Evolutionary conservation across 2,113 vertebrate species (phyloP).

Genomic region (Pitta sordida): DNA sequence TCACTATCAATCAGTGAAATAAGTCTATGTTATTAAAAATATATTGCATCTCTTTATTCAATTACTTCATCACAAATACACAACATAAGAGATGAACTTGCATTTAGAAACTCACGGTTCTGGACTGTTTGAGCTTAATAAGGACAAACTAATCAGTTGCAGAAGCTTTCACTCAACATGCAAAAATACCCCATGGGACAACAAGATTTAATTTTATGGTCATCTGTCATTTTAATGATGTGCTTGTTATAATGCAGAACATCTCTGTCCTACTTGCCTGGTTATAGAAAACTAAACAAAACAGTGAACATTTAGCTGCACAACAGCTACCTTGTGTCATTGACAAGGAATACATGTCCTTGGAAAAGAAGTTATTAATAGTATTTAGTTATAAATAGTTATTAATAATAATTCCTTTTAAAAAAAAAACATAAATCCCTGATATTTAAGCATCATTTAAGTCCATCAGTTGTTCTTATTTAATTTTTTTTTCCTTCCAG

Average conservation of each 20-base stretch:
- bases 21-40: not conserved
- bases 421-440: not conserved
- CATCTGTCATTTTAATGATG: conserved; percentile 52
- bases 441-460: not conserved
- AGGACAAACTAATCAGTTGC: conserved; percentile 34
- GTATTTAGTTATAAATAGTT: no score
- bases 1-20: not conserved
- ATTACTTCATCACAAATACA: not conserved
- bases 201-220: conserved; percentile 49
- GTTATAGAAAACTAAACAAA: conserved; percentile 21
- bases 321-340: not conserved
- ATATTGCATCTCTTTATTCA: conserved; percentile 3
- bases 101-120: not conserved
- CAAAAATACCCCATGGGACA: conserved; percentile 10
- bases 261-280: conserved; percentile 15
- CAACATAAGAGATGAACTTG: not conserved
- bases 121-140: conserved; percentile 36
- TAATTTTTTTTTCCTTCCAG: not conserved
- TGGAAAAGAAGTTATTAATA: not conserved
- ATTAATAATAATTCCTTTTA: no score
- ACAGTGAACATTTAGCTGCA: not conserved
- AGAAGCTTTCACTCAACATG: conserved; percentile 43
- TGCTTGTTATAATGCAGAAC: conserved; percentile 38
- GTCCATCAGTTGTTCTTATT: not conserved
- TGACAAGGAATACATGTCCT: not conserved